Evolutionary conservation across 1,140 invertebrate genomes (phyloP), one percentile per base, ranked within the genome.

Genomic region (Drosophila malerkotliana): DNA sequence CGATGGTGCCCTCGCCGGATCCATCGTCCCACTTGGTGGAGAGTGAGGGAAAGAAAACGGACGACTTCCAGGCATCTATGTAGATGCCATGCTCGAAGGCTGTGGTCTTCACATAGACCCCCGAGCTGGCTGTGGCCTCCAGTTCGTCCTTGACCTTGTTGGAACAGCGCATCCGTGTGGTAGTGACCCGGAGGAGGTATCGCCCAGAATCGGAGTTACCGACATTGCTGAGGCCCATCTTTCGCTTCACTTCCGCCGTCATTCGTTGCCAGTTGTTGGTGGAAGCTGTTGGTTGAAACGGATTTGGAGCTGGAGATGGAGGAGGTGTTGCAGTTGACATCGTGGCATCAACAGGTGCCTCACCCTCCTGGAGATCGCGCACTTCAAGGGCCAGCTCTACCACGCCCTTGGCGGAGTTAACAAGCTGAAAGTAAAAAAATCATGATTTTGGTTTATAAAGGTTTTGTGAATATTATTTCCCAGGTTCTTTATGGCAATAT

Each of bases 31-130:
- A 94, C 79, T 93, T 93, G 30, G 93, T 93, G 2, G 93, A 94
- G 73, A 96, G 94, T 3, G 95, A 94, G 4, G 95, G 95, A 14
- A 93, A 91, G 89, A 96, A 96, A 47, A 93, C 93, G 60, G 95
- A 94, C 60, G 95, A 96, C 83, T 96, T 96, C 95, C 95, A 96
- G 66, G 95, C 95, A 44, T 95, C 94, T 45, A 95, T 94, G 1
- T 95, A 93, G 71, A 94, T 94, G 49, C 94, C 94, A 41, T 93
- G 93, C 76, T 96, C 95, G 39, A 95, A 94, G 49, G 96, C 94
- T 0, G 95, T 94, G 54, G 96, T 95, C 92, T 96, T 96, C 51
- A 96, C 93, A 81, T 96, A 96, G 71, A 96, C 92, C 15, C 88
- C 76, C 0, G 67, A 67, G n/a, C 76, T 72, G 18, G 87, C 87